Evolutionary conservation across 2,113 vertebrate species (phyloP).

Genomic region (Paralichthys olivaceus): DNA sequence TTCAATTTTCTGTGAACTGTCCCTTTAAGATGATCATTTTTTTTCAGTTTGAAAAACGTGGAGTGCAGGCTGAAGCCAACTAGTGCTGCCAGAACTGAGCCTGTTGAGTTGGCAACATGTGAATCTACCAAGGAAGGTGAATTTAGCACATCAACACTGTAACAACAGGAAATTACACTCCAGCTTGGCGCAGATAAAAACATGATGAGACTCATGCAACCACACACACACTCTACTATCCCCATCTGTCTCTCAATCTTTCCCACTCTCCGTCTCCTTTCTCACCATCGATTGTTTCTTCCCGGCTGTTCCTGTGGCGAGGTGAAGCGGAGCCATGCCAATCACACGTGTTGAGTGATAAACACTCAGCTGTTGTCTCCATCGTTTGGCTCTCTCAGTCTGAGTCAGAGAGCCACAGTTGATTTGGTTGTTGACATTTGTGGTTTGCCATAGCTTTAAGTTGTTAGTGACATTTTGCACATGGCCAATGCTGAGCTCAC

Average conservation of each 20-base stretch:
- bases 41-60: no score
- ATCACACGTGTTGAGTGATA: constrained; percentile 58
- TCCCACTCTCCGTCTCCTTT: constrained; percentile 6
- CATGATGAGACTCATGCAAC: neutral
- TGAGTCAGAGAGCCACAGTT: constrained; percentile 21
- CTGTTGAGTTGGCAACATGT: neutral
- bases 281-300: constrained; percentile 2
- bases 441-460: constrained; percentile 49
- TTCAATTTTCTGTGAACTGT: no score
- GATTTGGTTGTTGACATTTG: constrained; percentile 54
- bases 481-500: constrained; percentile 10
- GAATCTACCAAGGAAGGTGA: neutral
- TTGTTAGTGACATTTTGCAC: constrained; percentile 53
- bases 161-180: constrained; percentile 28
- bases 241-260: constrained; percentile 5
- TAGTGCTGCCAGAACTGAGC: no score
- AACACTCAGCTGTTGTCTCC: constrained; percentile 54
- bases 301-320: constrained; percentile 9
- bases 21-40: no score
- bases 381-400: constrained; percentile 33
- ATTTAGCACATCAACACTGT: neutral
- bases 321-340: constrained; percentile 37
- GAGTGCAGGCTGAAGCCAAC: no score
- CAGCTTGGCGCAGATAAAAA: neutral
- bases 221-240: constrained; percentile 1